phyloP scores from a whole-genome alignment of 1,140 invertebrate species.

The Pomacea maculata region DNA sequence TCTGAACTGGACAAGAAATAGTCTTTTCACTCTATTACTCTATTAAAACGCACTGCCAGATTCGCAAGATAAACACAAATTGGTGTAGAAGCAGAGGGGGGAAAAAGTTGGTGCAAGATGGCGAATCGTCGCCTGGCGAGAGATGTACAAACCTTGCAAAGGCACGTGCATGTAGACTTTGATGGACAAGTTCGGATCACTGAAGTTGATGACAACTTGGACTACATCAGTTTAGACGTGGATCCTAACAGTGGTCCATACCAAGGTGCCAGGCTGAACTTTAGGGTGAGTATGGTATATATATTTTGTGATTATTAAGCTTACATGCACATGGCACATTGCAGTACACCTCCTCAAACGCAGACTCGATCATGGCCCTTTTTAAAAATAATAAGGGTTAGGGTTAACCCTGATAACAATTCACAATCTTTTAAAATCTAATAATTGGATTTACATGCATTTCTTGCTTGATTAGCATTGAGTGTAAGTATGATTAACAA shows the following conservation, averaged over 20 bases:
- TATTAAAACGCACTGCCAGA: no score
- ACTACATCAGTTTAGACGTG: slow-evolving; percentile 32
- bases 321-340: background rate
- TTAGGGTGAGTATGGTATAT: slow-evolving; percentile 33
- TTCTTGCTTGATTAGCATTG: background rate
- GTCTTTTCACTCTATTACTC: no score
- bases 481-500: background rate
- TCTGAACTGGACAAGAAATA: no score
- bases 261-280: slow-evolving; percentile 35
- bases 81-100: background rate
- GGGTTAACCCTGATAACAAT: background rate
- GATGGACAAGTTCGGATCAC: slow-evolving; percentile 37
- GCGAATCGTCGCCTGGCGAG: slow-evolving; percentile 24
- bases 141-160: slow-evolving; percentile 36
- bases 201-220: slow-evolving; percentile 28
- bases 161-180: slow-evolving; percentile 29
- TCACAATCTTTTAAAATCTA: background rate
- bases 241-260: slow-evolving; percentile 38
- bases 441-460: background rate
- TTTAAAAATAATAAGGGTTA: background rate
- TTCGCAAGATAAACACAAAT: no score
- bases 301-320: background rate
- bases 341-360: background rate
- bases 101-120: slow-evolving; percentile 8
- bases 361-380: background rate